phyloP scores from a whole-genome alignment of 2,888 invertebrate genomes.

The Lottia scabra region DNA sequence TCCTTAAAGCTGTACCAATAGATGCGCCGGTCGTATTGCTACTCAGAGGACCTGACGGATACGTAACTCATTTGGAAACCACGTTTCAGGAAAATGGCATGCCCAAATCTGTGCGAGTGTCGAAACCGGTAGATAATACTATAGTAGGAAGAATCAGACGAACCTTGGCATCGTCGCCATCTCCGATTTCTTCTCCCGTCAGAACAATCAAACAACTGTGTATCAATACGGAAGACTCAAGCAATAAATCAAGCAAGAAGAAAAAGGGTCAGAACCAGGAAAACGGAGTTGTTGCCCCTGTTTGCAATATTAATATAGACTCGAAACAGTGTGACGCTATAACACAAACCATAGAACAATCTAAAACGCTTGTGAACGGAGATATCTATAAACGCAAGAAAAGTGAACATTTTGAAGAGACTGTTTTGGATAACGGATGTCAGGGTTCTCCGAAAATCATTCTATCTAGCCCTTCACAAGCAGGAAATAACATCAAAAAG shows the following conservation, averaged over 20 bases:
- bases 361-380: constrained; percentile 14
- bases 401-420: constrained; percentile 24
- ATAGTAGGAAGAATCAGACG: constrained; percentile 47
- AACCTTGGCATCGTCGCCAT: constrained; percentile 39
- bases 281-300: constrained; percentile 1
- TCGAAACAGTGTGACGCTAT: constrained; percentile 16
- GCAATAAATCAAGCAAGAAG: constrained; percentile 10
- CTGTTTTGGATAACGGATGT: constrained; percentile 33
- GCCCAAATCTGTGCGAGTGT: constrained; percentile 59
- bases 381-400: constrained; percentile 10
- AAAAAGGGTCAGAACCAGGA: neutral
- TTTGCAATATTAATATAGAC: constrained; percentile 5
- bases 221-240: constrained; percentile 23
- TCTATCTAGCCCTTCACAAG: constrained; percentile 30
- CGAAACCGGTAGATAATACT: constrained; percentile 53
- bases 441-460: constrained; percentile 41
- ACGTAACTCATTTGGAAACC: constrained; percentile 60
- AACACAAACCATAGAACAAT: constrained; percentile 11
- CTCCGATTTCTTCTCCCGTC: constrained; percentile 32
- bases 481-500: constrained; percentile 14
- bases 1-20: constrained; percentile 50
- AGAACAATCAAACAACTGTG: constrained; percentile 32
- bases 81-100: constrained; percentile 58
- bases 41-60: constrained; percentile 60
- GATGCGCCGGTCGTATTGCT: constrained; percentile 55